Evolutionary conservation across 2,797 vertebrate species (phyloP).

Genomic region (Crax fasciolata): DNA sequence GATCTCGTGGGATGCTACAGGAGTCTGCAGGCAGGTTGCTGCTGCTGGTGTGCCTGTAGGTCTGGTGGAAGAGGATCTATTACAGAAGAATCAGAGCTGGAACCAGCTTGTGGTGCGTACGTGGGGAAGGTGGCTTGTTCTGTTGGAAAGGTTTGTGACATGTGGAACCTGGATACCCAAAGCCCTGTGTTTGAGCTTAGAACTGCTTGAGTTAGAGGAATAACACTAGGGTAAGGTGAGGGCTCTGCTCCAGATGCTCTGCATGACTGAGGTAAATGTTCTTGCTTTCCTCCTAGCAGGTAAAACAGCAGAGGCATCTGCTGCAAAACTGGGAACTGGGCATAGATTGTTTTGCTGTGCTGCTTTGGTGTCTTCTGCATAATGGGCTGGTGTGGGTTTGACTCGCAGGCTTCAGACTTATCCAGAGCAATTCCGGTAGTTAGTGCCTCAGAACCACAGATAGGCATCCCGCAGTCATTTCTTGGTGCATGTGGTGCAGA

Average conservation of each 20-base stretch:
- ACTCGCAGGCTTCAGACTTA: background rate
- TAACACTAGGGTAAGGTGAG: background rate
- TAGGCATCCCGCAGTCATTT: rapidly evolving
- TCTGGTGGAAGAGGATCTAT: background rate
- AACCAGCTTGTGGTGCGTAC: background rate
- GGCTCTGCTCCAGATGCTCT: background rate
- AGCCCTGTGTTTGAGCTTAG: background rate
- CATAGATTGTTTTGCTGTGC: background rate
- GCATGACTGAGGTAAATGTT: rapidly evolving
- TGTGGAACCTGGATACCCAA: background rate
- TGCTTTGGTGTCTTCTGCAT: background rate
- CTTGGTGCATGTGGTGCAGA: background rate
- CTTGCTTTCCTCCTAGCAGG: background rate
- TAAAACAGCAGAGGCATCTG: background rate
- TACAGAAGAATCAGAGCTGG: background rate
- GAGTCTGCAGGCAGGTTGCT: background rate
- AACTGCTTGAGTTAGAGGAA: background rate
- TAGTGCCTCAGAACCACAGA: background rate
- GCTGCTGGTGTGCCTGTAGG: background rate
- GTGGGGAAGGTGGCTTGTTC: background rate
- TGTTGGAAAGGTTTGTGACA: background rate
- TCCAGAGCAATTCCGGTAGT: background rate
- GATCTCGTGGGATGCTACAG: rapidly evolving
- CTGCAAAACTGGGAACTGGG: background rate
- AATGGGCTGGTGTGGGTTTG: background rate